These are phyloP conservation scores for Batillaria attramentaria DNA, from an alignment of 1,140 invertebrate species.

Conservation along the genomic window DNA sequence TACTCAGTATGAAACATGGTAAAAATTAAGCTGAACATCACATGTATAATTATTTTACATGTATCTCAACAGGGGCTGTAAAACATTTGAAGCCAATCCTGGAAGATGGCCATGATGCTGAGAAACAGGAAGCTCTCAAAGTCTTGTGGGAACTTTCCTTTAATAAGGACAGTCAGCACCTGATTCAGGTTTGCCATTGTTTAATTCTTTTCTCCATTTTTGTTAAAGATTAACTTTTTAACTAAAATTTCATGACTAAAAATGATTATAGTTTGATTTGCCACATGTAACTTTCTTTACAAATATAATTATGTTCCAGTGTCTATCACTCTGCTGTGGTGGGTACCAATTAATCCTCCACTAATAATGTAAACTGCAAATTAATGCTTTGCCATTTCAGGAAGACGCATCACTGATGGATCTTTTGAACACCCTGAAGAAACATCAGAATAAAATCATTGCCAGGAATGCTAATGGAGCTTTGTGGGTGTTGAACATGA, in stretches of 20 bases:
- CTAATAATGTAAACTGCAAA: not conserved
- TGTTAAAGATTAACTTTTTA: not conserved
- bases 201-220: not conserved
- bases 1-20: not conserved
- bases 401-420: constrained; percentile 1
- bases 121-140: constrained; percentile 38
- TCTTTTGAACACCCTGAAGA: not conserved
- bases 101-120: constrained; percentile 20
- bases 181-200: constrained; percentile 1
- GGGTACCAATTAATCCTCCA: not conserved
- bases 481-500: constrained; percentile 13
- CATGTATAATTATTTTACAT: too few relatives aligned
- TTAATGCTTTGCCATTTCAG: not conserved
- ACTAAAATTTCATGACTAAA: not conserved
- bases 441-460: not conserved
- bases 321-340: not conserved
- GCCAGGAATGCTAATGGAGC: constrained; percentile 1
- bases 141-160: constrained; percentile 42
- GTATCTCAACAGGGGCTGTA: not conserved
- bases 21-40: not conserved
- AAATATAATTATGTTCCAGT: not conserved
- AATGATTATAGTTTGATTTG: too few relatives aligned
- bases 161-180: constrained; percentile 33
- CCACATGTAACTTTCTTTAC: not conserved
- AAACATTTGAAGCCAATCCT: constrained; percentile 28